phyloP scores from a whole-genome alignment of 92 coral and sea anemone genomes.

The Phenganax marumi region DNA sequence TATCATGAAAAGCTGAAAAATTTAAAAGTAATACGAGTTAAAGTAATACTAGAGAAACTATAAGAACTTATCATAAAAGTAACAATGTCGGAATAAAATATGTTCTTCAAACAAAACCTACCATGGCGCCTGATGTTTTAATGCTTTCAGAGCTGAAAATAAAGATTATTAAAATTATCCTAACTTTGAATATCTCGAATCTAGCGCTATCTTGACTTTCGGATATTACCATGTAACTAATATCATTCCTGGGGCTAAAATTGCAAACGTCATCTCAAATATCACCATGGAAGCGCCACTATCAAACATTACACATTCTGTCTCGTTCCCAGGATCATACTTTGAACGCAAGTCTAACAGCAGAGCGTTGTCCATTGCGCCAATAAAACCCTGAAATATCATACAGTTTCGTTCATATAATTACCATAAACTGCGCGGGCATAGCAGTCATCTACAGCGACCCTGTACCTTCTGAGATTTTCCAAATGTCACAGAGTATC shows the following conservation, averaged over 20 bases:
- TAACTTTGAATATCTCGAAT: too few relatives aligned
- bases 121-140: constrained; percentile 35
- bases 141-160: constrained; percentile 19
- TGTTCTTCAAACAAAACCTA: neutral
- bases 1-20: constrained; percentile 58
- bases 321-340: constrained; percentile 13
- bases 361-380: constrained; percentile 80
- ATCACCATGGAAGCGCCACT: constrained; percentile 59
- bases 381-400: constrained; percentile 76
- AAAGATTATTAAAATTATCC: neutral
- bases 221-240: constrained; percentile 65
- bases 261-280: constrained; percentile 86
- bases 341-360: constrained; percentile 58
- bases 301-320: neutral
- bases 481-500: constrained; percentile 83
- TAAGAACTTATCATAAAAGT: too few relatives aligned
- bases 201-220: neutral
- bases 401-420: neutral
- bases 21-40: neutral
- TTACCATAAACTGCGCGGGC: neutral
- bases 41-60: too few relatives aligned
- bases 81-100: too few relatives aligned
- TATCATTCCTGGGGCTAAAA: constrained; percentile 75
- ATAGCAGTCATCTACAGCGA: neutral
- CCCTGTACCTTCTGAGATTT: constrained; percentile 69